phyloP scores from a whole-genome alignment of 2,797 vertebrate species.

The Diplodus sargus region DNA sequence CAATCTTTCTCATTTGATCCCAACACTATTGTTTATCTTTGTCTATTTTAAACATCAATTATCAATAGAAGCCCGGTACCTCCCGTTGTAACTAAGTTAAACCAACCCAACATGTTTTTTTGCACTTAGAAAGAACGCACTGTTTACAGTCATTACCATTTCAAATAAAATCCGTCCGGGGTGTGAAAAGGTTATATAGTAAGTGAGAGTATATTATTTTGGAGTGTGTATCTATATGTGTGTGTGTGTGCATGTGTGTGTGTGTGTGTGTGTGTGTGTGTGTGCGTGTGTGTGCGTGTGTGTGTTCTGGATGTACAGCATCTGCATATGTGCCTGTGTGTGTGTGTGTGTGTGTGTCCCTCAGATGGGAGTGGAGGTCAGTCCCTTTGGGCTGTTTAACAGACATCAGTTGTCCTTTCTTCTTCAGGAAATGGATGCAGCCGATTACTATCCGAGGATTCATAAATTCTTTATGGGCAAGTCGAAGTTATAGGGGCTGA shows the following conservation, averaged over 20 bases:
- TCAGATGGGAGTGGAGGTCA: constrained; percentile 88
- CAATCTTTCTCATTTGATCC: too few relatives aligned
- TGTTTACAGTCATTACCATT: constrained; percentile 38
- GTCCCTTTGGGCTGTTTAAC: constrained; percentile 91
- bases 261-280: neutral
- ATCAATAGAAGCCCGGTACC: neutral
- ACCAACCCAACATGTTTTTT: neutral
- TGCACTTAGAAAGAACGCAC: neutral
- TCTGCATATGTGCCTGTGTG: constrained; percentile 19
- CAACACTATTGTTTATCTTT: neutral
- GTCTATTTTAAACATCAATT: neutral
- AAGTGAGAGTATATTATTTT: constrained; percentile 16
- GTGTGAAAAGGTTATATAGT: constrained; percentile 9
- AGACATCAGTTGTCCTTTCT: constrained; percentile 90
- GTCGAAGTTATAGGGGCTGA: constrained; percentile 85
- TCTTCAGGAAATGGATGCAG: constrained; percentile 90
- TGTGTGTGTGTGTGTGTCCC: constrained; percentile 50
- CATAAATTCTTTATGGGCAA: constrained; percentile 90
- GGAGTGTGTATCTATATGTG: constrained; percentile 14
- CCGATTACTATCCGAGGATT: constrained; percentile 91
- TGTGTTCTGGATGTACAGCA: constrained; percentile 16
- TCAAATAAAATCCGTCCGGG: constrained; percentile 25
- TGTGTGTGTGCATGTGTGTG: neutral
- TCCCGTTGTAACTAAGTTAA: neutral
- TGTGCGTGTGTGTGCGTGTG: constrained; percentile 13